Base-by-base conservation (phyloP, 2,888 invertebrate genomes). In the Matsumyia berberina region DNA sequence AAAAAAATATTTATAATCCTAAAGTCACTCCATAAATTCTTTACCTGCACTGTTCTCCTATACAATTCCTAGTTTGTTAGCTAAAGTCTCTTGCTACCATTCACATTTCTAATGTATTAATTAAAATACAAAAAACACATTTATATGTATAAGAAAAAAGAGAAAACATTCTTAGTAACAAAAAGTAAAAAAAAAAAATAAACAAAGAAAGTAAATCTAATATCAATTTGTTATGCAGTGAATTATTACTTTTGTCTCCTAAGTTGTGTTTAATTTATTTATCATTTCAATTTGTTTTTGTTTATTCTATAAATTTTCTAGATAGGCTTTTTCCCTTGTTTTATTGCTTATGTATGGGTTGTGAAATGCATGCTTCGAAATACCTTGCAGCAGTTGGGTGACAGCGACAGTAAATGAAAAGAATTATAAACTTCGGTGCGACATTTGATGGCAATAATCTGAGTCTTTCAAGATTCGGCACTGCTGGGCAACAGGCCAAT, bases 201-300 rank as follows among this genome's bases (percentile, higher is more conserved):
- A 24, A 24, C 24, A 31, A 17, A 24, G 35, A 76, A 66, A 46
- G 31, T 37, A 58, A 58, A 49, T 31, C 76, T 76, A 76, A 66
- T 67, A 76, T 76, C 76, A 67, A 46, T 31, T 76, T 76, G 35
- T 33, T 39, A 53, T 31, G 64, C 12, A 46, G 33, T 9, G 24
- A 24, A 15, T 12, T 19, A 8, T 37, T 51, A 12, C 19, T 55
- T 33, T 69, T 42, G 4, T 24, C 4, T 24, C 24, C 24, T 24
- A 24, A 3, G 24, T 51, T 24, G 5, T 31, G 9, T 39, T n/a
- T 35, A 35, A 46, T 64, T 39, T 7, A 35, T 37, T 72, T 60
- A 6, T 37, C 37, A 42, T 44, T 17, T 44, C 17, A 17, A 0
- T 17, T 46, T 19, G 0, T 46, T 46, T 19, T 46, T 46, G 17